phyloP scores from a whole-genome alignment of 2,888 invertebrate genomes.

The Conus canariensis region DNA sequence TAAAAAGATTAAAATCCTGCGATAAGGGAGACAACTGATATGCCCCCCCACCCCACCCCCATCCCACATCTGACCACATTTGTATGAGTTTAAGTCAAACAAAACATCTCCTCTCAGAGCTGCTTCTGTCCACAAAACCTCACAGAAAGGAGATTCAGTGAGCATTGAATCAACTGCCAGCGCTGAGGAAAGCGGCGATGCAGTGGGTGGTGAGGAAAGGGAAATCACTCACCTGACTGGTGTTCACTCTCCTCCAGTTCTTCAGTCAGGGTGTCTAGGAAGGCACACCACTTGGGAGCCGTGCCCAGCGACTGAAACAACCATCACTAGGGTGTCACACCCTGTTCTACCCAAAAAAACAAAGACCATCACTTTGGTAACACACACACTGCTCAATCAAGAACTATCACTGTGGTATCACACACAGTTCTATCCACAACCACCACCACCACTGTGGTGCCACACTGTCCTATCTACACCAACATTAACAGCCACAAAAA shows the following conservation, averaged over 20 bases:
- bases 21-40: too few relatives aligned
- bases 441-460: neutral
- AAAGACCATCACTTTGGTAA: neutral
- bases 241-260: slow-evolving; percentile 92
- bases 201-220: neutral
- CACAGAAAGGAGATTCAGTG: too few relatives aligned
- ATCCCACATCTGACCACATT: too few relatives aligned
- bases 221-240: slow-evolving; percentile 82
- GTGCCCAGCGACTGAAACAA: slow-evolving; percentile 84
- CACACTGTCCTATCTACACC: too few relatives aligned
- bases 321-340: neutral
- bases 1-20: too few relatives aligned
- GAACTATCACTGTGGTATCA: neutral
- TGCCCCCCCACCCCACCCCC: too few relatives aligned
- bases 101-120: too few relatives aligned
- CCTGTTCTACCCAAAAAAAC: neutral
- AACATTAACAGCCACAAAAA: too few relatives aligned
- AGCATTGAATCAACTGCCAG: too few relatives aligned
- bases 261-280: slow-evolving; percentile 97
- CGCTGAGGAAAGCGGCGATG: too few relatives aligned
- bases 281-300: slow-evolving; percentile 98
- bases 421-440: neutral
- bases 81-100: too few relatives aligned
- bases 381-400: neutral
- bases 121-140: too few relatives aligned